phyloP scores from a whole-genome alignment of 2,888 invertebrate species.

The Odontocolon sp. region DNA sequence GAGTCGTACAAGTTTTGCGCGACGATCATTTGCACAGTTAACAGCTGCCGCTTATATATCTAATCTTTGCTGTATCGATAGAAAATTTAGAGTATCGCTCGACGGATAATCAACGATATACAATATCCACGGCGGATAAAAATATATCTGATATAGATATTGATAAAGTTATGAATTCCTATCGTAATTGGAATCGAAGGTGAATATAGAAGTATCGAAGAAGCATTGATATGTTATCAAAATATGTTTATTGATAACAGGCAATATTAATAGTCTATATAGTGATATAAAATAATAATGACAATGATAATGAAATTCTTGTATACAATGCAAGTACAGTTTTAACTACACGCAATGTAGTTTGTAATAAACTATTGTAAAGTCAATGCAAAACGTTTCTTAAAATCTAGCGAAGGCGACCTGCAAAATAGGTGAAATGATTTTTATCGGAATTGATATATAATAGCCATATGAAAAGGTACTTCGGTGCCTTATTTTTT shows the following conservation, averaged over 20 bases:
- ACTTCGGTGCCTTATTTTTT: slow-evolving; percentile 4
- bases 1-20: neutral
- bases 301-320: slow-evolving; percentile 14
- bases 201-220: too few relatives aligned
- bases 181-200: too few relatives aligned
- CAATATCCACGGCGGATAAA: neutral
- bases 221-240: slow-evolving; percentile 4
- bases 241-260: slow-evolving; percentile 25
- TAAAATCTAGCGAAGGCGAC: slow-evolving; percentile 7
- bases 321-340: neutral
- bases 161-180: too few relatives aligned
- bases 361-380: neutral
- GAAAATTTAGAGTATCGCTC: neutral
- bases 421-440: neutral
- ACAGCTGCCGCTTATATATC: neutral
- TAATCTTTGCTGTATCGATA: neutral
- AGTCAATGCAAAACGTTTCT: slow-evolving; percentile 26
- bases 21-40: neutral
- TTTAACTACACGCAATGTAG: neutral
- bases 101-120: neutral
- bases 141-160: too few relatives aligned
- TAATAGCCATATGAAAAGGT: slow-evolving; percentile 7
- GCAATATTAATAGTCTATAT: too few relatives aligned
- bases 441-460: neutral
- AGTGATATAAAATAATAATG: slow-evolving; percentile 20